Evolutionary conservation across 2,797 vertebrate genomes (phyloP), one percentile per base, ranked within the genome.

Genomic region (Oryzias dopingdopingensis): DNA sequence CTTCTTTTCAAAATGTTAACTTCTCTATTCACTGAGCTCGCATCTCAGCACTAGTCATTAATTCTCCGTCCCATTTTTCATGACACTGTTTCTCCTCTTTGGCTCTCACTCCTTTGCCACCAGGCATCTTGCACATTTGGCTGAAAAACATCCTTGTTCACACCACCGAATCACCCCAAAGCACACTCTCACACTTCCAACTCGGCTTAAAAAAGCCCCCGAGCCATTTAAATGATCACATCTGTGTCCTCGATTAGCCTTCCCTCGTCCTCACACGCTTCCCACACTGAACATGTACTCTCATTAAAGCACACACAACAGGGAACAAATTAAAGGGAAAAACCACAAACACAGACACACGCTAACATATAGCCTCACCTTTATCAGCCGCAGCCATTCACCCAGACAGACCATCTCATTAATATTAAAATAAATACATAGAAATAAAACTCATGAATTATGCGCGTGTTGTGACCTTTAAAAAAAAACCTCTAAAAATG

Each of bases 361-460:
- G 14, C 58, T 41, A 32, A 42, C 52, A 42, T 23, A 51, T 60
- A 51, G 65, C 44, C 41, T 53, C 43, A 47, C 43, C 60, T 84
- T 79, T 80, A 74, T 85, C 72, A 77, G 46, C 55, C 65, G 65
- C 42, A 52, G 56, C 66, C 60, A 50, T 42, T 75, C 67, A 49
- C 47, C 63, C 59, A 10, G 56, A 53, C 29, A 73, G 63, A 70
- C 54, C 62, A 22, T 52, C 67, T 81, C 72, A 87, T 86, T 75
- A 82, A 86, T 86, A 85, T 86, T 85, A 67, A 86, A 86, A 84
- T 73, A 77, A 83, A 86, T 85, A 84, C 86, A 75, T 61, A 77
- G 61, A 62, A 61, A 72, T 84, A 81, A 78, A 59, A 65, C 80
- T 86, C 80, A 81, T 89, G 79, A 84, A 89, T 88, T 69, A 89